phyloP scores from a whole-genome alignment of 1,140 invertebrate species.

The Parapsyche elsis region DNA sequence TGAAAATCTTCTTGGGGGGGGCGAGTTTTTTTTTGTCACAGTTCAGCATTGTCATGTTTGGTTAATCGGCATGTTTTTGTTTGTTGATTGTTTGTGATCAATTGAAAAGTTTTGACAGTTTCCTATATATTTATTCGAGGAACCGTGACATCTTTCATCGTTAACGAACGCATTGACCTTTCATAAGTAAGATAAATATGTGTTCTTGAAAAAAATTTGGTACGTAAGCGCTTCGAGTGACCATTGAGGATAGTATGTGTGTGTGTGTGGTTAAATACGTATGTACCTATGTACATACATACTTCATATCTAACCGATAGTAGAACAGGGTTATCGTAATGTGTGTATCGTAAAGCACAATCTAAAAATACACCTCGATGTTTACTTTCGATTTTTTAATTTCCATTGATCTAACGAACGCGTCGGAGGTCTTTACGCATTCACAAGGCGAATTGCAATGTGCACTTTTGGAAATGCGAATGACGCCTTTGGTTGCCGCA shows the following conservation, averaged over 20 bases:
- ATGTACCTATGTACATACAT: too few species aligned
- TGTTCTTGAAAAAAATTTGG: not conserved
- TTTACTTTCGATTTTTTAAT: slow-evolving; percentile 1
- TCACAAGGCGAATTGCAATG: not conserved
- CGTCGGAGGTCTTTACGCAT: slow-evolving; percentile 15
- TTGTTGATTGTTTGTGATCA: not conserved
- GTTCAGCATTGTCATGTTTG: too few species aligned
- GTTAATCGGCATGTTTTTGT: too few species aligned
- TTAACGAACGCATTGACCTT: not conserved
- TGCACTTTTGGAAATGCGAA: not conserved
- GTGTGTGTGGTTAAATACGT: too few species aligned
- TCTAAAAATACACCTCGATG: not conserved
- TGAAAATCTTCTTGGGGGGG: too few species aligned
- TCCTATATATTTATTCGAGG: not conserved
- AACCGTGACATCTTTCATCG: slow-evolving; percentile 25
- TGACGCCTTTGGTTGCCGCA: not conserved
- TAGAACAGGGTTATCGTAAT: not conserved
- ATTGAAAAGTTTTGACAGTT: not conserved
- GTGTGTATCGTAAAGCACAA: not conserved
- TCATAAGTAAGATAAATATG: not conserved
- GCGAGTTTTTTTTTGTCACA: too few species aligned
- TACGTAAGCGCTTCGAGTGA: too few species aligned
- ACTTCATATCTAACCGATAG: not conserved
- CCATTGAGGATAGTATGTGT: too few species aligned
- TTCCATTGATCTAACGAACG: not conserved